phyloP scores from a whole-genome alignment of 2,113 vertebrate genomes.

The Leptocoma aspasia region DNA sequence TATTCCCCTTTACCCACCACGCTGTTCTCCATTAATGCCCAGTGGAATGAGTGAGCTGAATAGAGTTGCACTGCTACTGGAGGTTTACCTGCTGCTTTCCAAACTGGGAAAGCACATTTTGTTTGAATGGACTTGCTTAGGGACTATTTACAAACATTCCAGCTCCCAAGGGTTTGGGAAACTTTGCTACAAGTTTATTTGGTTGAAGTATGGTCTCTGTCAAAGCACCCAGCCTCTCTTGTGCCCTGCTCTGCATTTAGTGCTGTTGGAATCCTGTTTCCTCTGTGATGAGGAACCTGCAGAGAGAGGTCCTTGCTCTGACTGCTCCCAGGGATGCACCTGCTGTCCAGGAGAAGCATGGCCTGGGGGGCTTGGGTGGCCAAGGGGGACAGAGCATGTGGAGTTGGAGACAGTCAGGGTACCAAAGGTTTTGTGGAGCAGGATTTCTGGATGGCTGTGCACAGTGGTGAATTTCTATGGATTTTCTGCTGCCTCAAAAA shows the following conservation, averaged over 20 bases:
- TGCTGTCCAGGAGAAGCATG: neutral
- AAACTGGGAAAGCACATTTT: neutral
- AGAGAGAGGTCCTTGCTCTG: neutral
- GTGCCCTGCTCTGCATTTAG: neutral
- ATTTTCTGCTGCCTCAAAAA: neutral
- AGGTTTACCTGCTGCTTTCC: neutral
- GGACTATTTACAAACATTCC: neutral
- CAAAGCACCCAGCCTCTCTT: neutral
- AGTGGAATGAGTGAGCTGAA: neutral
- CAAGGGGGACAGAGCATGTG: fast-evolving
- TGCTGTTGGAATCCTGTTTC: neutral
- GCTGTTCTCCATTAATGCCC: neutral
- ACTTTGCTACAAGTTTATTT: neutral
- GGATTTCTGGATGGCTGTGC: neutral
- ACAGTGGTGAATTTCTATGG: neutral
- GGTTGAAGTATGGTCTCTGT: neutral
- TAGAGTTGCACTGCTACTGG: neutral
- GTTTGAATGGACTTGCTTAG: neutral
- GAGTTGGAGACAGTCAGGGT: neutral
- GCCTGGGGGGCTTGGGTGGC: neutral
- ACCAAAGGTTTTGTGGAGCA: neutral
- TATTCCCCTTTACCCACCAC: neutral
- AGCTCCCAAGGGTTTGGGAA: neutral
- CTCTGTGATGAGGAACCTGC: neutral
- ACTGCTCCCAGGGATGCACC: neutral